These are phyloP conservation scores for Bambusicola thoracicus DNA, from an alignment of 2,113 vertebrate genomes.

Conservation along the genomic window DNA sequence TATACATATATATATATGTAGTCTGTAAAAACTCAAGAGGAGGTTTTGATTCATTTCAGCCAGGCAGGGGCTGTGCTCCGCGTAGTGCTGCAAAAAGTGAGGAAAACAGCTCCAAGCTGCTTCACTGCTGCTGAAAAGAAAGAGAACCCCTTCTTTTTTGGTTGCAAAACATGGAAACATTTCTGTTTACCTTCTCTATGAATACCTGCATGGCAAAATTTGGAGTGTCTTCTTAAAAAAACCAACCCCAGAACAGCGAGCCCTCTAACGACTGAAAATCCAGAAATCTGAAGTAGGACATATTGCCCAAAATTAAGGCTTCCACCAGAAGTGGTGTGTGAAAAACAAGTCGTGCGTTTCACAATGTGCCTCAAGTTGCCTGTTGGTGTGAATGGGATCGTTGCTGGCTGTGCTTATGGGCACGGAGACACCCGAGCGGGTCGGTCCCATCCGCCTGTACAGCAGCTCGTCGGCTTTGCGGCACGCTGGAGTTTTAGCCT, in stretches of 20 bases:
- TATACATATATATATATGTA: no score
- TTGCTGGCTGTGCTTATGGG: background rate
- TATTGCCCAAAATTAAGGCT: background rate
- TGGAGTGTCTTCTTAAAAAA: background rate
- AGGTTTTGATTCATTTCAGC: background rate
- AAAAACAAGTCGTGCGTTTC: background rate
- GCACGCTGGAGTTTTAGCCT: background rate
- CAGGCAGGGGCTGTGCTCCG: background rate
- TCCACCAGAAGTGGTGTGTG: background rate
- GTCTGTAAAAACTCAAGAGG: background rate
- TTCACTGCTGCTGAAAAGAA: background rate
- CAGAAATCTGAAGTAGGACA: background rate
- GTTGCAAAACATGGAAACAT: background rate
- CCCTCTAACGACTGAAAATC: background rate
- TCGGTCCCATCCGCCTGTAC: rapidly evolving
- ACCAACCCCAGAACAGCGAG: background rate
- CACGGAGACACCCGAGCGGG: background rate
- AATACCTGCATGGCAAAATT: background rate
- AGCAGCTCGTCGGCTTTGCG: background rate
- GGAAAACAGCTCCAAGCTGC: background rate
- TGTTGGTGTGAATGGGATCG: background rate
- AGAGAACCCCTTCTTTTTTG: background rate
- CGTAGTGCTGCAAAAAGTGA: background rate
- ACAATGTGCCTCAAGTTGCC: background rate
- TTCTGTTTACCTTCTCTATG: constrained; percentile 27